phyloP scores from a whole-genome alignment of 2,113 vertebrate genomes.

The Perca schrenkii region DNA sequence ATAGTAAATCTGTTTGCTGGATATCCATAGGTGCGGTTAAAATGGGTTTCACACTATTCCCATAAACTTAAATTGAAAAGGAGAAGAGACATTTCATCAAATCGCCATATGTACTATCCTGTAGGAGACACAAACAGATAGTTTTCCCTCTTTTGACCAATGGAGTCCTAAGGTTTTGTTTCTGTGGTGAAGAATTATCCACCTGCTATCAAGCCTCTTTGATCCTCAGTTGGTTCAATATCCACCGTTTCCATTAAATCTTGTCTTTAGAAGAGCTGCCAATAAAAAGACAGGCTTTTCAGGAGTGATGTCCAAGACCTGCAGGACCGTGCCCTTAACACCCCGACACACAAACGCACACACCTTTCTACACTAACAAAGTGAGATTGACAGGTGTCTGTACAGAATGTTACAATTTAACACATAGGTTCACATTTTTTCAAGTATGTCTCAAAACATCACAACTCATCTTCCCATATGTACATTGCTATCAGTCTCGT shows the following conservation, averaged over 20 bases:
- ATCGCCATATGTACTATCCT: neutral
- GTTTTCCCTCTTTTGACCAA: constrained; percentile 7
- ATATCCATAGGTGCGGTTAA: neutral
- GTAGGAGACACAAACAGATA: neutral
- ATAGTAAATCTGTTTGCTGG: neutral
- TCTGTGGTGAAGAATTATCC: constrained; percentile 39
- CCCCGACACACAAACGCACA: constrained; percentile 16
- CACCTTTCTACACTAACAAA: constrained; percentile 58
- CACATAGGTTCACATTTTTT: neutral
- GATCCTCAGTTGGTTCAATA: constrained; percentile 68
- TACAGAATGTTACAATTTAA: constrained; percentile 11
- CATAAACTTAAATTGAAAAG: neutral
- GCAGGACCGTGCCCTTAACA: constrained; percentile 58
- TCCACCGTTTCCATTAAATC: constrained; percentile 70
- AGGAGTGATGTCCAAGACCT: constrained; percentile 62
- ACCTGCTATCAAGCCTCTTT: constrained; percentile 66
- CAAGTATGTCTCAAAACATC: neutral
- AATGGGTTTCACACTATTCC: neutral
- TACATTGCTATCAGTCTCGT: neutral
- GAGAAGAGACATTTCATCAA: neutral
- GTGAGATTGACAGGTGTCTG: constrained; percentile 70
- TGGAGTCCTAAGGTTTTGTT: constrained; percentile 53
- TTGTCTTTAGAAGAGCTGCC: constrained; percentile 69
- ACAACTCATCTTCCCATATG: neutral
- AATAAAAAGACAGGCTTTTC: constrained; percentile 68